Evolutionary conservation across 2,888 invertebrate species (phyloP), one percentile per base, ranked within the genome.

Genomic region (Pristionchus arcanus): DNA sequence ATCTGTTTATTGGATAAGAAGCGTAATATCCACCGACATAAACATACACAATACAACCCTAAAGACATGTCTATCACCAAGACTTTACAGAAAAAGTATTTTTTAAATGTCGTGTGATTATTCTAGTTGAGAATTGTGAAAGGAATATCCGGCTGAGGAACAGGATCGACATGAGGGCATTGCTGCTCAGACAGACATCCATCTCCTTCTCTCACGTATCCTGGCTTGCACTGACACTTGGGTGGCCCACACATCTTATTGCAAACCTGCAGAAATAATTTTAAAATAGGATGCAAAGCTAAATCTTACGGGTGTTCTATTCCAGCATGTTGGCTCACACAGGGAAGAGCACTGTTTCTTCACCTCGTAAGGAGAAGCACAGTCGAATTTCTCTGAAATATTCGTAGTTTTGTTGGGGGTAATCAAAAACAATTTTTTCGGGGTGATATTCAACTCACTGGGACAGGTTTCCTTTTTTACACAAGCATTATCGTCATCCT

Each of bases 221-320:
- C 87, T 11, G 37, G 28, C 68, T 68, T 87, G 68, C 87, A 87
- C 31, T 87, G 87, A 49, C 66, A 87, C 66, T 87, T 63, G n/a
- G 87, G 87, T 11, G 66, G 87, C n/a, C 87, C 87, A 25, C 87
- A 87, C 25, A 5, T 37, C 49, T 42, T 66, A 21, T 2, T 11
- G 31, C 87, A 87, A 0, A 66, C 53, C 87, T 87, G 63, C 25
- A 11, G n/a, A 77, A 15, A 49, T 9, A 16, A 2, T 49, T 1
- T n/a, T 21, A 2, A 42, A 49, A 49, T 25, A 77, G 25, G 15
- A 25, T 21, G 49, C 5, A 28, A 68, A n/a, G 16, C 1, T 4
- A 34, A 4, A 37, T n/a, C 63, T 59, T n/a, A 85, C 85, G 0
- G 85, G 85, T 11, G 55, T 15, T 85, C 37, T 85, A 21, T 85